Conservation (phyloP, 2,888 invertebrate genomes). For the Theretra japonica region DNA sequence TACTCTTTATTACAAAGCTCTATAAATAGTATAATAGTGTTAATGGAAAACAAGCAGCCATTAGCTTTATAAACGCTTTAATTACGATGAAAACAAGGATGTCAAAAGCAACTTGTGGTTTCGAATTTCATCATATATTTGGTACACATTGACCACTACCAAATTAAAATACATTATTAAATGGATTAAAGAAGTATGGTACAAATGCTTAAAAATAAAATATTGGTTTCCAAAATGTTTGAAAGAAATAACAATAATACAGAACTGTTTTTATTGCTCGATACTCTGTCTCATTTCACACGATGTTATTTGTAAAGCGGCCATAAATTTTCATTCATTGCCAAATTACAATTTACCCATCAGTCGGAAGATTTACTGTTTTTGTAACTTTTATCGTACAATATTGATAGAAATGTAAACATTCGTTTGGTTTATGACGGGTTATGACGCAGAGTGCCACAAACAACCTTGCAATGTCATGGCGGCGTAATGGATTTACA, state of each 20-base stretch:
- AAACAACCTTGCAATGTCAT: constrained; percentile 7
- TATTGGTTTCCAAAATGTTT: too few relatives aligned
- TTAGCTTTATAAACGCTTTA: not conserved
- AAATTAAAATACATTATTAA: not conserved
- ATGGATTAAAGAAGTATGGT: too few relatives aligned
- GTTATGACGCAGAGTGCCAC: constrained; percentile 20
- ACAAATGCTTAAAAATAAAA: too few relatives aligned
- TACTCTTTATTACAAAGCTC: not conserved
- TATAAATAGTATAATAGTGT: not conserved
- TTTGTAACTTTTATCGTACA: constrained; percentile 12
- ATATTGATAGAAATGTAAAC: constrained; percentile 28
- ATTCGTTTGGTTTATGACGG: constrained; percentile 5
- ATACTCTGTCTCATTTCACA: not conserved
- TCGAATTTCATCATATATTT: not conserved
- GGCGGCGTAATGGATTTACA: constrained; percentile 21
- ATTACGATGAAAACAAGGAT: not conserved
- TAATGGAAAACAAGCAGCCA: constrained; percentile 8
- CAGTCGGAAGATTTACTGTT: not conserved
- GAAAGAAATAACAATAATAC: not conserved
- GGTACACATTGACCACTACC: not conserved
- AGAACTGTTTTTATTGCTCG: not conserved
- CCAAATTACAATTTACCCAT: constrained; percentile 11
- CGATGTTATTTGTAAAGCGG: constrained; percentile 1
- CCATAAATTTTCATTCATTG: constrained; percentile 9
- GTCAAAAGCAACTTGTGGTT: not conserved